phyloP scores from a whole-genome alignment of 2,113 vertebrate species.

The Psilopogon haemacephalus region DNA sequence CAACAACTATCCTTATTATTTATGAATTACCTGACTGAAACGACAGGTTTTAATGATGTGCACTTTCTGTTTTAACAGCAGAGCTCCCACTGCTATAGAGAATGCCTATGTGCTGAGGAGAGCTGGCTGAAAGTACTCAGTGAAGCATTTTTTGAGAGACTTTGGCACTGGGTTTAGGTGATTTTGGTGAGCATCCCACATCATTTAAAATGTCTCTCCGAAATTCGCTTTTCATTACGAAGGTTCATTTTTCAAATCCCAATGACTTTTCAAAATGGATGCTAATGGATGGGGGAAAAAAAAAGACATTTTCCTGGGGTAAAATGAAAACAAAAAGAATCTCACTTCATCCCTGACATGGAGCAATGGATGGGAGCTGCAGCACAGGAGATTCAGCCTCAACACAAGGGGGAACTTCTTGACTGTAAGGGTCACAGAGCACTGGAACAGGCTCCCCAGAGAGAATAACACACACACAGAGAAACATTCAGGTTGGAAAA shows the following conservation, averaged over 20 bases:
- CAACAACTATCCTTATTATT: neutral
- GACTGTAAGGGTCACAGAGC: too few species aligned
- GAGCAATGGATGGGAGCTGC: too few species aligned
- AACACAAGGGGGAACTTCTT: too few species aligned
- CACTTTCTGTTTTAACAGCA: constrained; percentile 1
- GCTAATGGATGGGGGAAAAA: neutral
- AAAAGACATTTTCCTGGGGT: neutral
- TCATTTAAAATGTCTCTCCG: neutral
- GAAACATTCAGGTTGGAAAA: too few species aligned
- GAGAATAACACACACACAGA: too few species aligned
- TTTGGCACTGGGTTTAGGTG: neutral
- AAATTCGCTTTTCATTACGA: constrained; percentile 18
- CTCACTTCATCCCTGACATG: too few species aligned
- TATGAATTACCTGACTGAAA: constrained; percentile 14
- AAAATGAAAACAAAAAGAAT: neutral
- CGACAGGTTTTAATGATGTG: neutral
- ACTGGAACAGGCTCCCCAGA: too few species aligned
- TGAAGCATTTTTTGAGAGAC: neutral
- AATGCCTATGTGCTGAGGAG: neutral
- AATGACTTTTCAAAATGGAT: neutral
- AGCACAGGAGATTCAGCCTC: too few species aligned
- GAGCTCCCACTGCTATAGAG: neutral
- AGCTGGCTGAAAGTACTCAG: neutral
- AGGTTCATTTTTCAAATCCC: neutral
- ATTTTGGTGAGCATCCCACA: neutral